phyloP scores from a whole-genome alignment of 2,113 vertebrate genomes.

The Rhinopomastus cyanomelas region DNA sequence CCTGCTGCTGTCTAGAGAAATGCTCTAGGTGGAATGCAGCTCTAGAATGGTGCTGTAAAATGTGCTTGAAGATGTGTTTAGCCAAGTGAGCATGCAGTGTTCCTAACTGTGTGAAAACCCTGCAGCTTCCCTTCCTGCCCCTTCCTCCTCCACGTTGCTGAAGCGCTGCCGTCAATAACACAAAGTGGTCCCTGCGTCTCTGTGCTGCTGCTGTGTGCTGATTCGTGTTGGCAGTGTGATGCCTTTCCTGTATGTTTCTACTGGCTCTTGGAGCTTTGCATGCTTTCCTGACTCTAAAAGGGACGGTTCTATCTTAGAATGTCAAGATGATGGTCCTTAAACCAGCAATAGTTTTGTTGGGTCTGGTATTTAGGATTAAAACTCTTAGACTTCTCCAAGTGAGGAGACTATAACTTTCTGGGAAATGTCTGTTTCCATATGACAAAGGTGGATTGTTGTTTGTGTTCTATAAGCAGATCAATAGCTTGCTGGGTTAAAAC shows the following conservation, averaged over 20 bases:
- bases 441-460: neutral
- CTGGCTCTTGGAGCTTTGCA: neutral
- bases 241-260: neutral
- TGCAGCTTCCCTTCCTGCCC: neutral
- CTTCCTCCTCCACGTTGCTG: conserved; percentile 26
- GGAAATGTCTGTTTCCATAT: neutral
- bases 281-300: neutral
- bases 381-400: neutral
- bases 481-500: neutral
- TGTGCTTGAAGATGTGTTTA: neutral
- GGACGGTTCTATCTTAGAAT: neutral
- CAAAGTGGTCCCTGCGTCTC: neutral
- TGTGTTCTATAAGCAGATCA: neutral
- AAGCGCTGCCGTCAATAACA: neutral
- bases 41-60: neutral
- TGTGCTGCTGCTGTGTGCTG: neutral
- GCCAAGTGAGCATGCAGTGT: neutral
- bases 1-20: neutral
- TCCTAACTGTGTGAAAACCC: neutral
- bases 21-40: conserved; percentile 6
- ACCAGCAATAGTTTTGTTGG: neutral
- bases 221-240: neutral
- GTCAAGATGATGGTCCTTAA: neutral
- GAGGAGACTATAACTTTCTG: neutral
- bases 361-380: neutral